Evolutionary conservation across 2,113 vertebrate genomes (phyloP).

Genomic region (Cercocebus atys): DNA sequence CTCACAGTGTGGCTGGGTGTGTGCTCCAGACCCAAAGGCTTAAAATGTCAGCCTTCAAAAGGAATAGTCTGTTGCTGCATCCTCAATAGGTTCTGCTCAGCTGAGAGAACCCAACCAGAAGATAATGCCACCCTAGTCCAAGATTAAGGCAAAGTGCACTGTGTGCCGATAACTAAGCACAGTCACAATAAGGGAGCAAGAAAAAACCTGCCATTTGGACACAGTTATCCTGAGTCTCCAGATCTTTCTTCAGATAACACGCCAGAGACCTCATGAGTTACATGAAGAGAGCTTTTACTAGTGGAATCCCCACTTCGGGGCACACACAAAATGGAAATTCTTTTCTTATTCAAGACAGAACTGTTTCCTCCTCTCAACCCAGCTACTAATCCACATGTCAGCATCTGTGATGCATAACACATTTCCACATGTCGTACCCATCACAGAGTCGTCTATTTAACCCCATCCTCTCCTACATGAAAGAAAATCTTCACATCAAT

Average conservation of each 20-base stretch:
- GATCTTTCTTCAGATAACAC: not conserved
- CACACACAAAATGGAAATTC: not conserved
- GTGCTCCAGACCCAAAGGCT: not conserved
- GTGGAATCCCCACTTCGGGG: not conserved
- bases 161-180: not conserved
- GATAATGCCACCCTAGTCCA: not conserved
- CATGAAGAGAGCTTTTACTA: not conserved
- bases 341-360: not conserved
- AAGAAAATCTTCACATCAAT: constrained; percentile 34
- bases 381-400: not conserved
- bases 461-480: not conserved
- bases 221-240: not conserved
- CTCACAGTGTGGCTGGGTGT: not conserved
- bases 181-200: not conserved
- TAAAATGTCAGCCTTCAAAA: not conserved
- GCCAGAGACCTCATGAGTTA: not conserved
- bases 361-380: not conserved
- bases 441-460: not conserved
- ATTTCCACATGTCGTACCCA: not conserved
- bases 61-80: not conserved
- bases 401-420: not conserved
- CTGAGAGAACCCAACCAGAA: constrained; percentile 49
- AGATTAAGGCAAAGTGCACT: not conserved
- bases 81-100: constrained; percentile 30
- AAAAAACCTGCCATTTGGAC: not conserved